Percentiles rank a stretch among this genome's conserved stretches.
Evolutionary conservation across 2,888 invertebrate genomes (phyloP).

Genomic region (Tricholauxania praeusta): DNA sequence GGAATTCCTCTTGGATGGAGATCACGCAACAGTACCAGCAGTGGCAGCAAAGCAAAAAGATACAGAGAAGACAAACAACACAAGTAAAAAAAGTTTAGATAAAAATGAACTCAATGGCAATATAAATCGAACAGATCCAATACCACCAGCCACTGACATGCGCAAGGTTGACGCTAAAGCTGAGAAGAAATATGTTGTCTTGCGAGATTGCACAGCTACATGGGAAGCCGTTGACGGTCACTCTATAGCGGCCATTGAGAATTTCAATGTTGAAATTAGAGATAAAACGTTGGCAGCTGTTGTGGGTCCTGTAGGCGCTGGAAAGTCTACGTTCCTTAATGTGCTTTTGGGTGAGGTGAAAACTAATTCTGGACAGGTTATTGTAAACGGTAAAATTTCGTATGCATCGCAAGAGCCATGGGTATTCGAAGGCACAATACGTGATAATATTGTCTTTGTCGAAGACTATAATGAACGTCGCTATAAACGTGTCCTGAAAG

Average conservation of each 20-base stretch:
- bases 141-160: constrained; percentile 30
- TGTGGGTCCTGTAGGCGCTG: constrained; percentile 81
- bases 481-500: constrained; percentile 70
- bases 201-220: constrained; percentile 70
- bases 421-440: constrained; percentile 83
- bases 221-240: constrained; percentile 67
- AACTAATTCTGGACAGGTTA: constrained; percentile 72
- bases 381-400: constrained; percentile 75
- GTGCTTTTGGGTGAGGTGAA: constrained; percentile 80
- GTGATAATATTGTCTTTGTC: constrained; percentile 95
- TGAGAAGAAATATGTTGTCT: constrained; percentile 58
- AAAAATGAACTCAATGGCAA: constrained; percentile 38
- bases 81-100: constrained; percentile 35
- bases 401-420: constrained; percentile 89
- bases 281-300: constrained; percentile 67
- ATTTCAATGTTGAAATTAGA: constrained; percentile 69
- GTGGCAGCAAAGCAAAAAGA: constrained; percentile 43
- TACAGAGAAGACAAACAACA: constrained; percentile 39
- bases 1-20: constrained; percentile 71
- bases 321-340: constrained; percentile 80
- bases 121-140: constrained; percentile 18
- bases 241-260: constrained; percentile 55
- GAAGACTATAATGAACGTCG: constrained; percentile 73
- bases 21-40: constrained; percentile 53
- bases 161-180: constrained; percentile 54